phyloP scores from a whole-genome alignment of 1,140 invertebrate genomes.

The Aradophagus sp. region DNA sequence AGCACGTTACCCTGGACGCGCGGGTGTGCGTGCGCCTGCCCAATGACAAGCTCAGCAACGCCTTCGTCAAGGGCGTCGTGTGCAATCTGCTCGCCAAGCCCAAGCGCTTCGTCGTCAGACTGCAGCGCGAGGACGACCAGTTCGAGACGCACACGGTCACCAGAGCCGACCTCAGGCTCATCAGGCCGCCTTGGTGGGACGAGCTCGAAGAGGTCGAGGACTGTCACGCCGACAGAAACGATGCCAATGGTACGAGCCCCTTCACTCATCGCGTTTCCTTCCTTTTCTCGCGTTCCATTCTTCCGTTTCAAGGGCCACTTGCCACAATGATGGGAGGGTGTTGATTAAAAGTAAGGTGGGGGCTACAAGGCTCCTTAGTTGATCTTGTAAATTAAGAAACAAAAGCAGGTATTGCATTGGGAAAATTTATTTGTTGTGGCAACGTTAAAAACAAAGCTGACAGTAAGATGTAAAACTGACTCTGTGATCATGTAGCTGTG shows the following conservation, averaged over 20 bases:
- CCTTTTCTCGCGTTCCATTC: too few species aligned
- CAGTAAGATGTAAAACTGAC: too few species aligned
- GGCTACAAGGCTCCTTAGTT: too few species aligned
- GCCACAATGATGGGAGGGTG: too few species aligned
- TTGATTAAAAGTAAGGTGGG: too few species aligned
- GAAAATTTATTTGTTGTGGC: too few species aligned
- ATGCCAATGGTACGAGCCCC: constrained; percentile 67
- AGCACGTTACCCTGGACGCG: constrained; percentile 81
- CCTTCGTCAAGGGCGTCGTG: constrained; percentile 90
- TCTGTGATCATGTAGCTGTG: too few species aligned
- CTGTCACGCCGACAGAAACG: constrained; percentile 61
- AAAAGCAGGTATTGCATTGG: too few species aligned
- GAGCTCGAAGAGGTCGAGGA: constrained; percentile 85
- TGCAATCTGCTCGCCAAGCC: constrained; percentile 82
- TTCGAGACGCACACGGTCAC: constrained; percentile 79
- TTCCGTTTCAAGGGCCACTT: too few species aligned
- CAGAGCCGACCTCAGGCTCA: constrained; percentile 89
- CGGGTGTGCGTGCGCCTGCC: constrained; percentile 79
- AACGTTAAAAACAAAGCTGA: too few species aligned
- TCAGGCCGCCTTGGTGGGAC: constrained; percentile 96
- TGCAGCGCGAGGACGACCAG: constrained; percentile 74
- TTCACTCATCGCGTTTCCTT: too few species aligned
- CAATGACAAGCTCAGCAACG: constrained; percentile 71
- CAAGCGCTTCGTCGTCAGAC: constrained; percentile 86
- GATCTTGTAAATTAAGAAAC: too few species aligned